Conservation (phyloP, 2,797 vertebrate species). For the Hafferia zeledoni region DNA sequence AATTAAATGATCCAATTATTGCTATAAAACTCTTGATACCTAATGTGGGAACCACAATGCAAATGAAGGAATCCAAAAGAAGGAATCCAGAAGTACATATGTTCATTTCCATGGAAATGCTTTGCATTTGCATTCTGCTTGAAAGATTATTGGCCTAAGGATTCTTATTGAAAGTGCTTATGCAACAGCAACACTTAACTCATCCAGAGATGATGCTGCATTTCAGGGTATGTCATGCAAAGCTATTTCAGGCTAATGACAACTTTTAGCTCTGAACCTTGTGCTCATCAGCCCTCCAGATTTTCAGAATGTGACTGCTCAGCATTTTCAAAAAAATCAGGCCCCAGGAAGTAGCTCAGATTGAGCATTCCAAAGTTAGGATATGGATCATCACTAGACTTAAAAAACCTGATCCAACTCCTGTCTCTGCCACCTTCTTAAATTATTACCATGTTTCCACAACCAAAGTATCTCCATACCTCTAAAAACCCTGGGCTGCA, state of each 20-base stretch:
- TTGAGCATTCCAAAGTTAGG: not conserved
- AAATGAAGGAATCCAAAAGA: not conserved
- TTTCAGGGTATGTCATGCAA: not conserved
- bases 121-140: constrained; percentile 21
- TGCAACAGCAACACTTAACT: not conserved
- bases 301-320: not conserved
- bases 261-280: not conserved
- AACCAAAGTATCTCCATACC: not conserved
- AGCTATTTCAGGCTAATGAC: not conserved
- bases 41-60: not conserved
- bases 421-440: not conserved
- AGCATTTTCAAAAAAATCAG: not conserved
- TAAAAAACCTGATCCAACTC: not conserved
- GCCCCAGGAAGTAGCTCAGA: not conserved
- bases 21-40: not conserved
- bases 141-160: not conserved
- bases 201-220: not conserved
- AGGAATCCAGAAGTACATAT: not conserved
- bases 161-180: constrained; percentile 2
- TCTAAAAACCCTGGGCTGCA: not conserved
- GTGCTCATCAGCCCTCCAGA: not conserved
- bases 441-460: not conserved
- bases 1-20: not conserved
- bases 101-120: constrained; percentile 44
- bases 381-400: not conserved